Base-by-base conservation (phyloP, 2,888 invertebrate genomes). In the Drosophila neutralis region DNA sequence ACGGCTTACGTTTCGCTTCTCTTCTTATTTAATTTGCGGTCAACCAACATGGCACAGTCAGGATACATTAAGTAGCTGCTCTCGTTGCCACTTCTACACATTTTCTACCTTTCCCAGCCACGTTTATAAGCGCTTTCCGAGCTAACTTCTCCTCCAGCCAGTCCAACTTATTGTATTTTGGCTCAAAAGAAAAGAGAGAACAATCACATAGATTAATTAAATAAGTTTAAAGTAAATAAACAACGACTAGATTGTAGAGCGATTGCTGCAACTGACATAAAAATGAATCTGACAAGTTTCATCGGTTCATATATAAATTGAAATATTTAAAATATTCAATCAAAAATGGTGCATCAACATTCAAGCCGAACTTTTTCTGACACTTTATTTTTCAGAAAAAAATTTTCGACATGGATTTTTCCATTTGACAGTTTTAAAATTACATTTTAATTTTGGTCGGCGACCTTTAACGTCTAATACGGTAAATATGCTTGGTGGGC, bases 1-100 rank as follows among this genome's bases (percentile, higher is more conserved):
- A 73, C 61, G 65, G 74, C 81, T 51, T 56, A 31, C 49, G 57
- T 69, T 79, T 67, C 73, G 82, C 76, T 77, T 89, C 85, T 85
- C 85, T 89, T 79, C 73, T 89, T 82, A 86, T 86, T 86, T 86
- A 90, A 87, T 87, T 87, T 87, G 89, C 83, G 90, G 90, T 83
- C 78, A 87, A 83, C 90, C 87, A 75, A 87, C 86, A 71, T 82
- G 79, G 69, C 74, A 75, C 82, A 76, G 71, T 42, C 66, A 53
- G 62, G 57, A 58, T 64, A 61, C 73, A 82, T 73, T 85, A 85
- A 77, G 74, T 79, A 85, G 82, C 84, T 70, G 59, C 56, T 63
- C 59, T 61, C 45, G 42, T 40, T 61, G 49, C 53, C 49, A 59
- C 24, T 54, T 29, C 45, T 49, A 59, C 48, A 59, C 15, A 33